A percentile compares a stretch with the other conserved stretches of the same genome.
Conservation (phyloP, 2,113 vertebrate genomes). For the Hoplias malabaricus region DNA sequence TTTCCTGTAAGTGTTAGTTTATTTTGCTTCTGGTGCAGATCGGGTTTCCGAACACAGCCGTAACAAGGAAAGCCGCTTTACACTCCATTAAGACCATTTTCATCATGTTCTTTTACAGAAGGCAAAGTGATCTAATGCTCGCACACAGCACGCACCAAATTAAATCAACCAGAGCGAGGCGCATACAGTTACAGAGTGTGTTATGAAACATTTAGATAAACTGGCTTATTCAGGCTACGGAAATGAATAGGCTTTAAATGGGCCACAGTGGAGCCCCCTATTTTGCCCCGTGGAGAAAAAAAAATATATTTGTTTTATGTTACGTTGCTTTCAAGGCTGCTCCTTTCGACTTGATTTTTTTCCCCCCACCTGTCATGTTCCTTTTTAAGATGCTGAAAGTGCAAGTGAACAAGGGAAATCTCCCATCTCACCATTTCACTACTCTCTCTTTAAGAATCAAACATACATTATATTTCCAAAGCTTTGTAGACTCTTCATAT, state of each 20-base stretch:
- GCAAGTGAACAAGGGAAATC: not conserved
- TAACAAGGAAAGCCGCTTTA: conserved; percentile 41
- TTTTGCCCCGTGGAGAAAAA: not conserved
- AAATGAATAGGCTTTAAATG: conserved; percentile 28
- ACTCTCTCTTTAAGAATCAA: not conserved
- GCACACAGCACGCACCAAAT: conserved; percentile 23
- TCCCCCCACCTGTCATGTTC: not conserved
- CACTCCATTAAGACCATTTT: conserved; percentile 39
- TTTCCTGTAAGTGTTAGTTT: not conserved
- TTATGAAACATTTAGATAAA: conserved; percentile 53
- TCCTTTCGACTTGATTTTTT: not conserved
- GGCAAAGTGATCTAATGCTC: not conserved
- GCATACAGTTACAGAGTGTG: conserved; percentile 31
- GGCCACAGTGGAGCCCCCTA: not conserved
- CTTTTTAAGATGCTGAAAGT: not conserved
- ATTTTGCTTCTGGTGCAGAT: not conserved
- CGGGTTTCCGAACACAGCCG: conserved; percentile 8
- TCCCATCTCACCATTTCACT: not conserved
- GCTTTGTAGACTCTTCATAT: too few relatives aligned
- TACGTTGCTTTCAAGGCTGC: not conserved
- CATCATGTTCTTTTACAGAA: conserved; percentile 17
- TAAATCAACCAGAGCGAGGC: conserved; percentile 40
- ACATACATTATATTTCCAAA: too few relatives aligned
- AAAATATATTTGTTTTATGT: conserved; percentile 1
- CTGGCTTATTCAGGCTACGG: not conserved